Percentiles rank a stretch among this genome's conserved stretches.
Evolutionary conservation across 2,797 vertebrate genomes (phyloP).

Genomic region (Tinamus major): DNA sequence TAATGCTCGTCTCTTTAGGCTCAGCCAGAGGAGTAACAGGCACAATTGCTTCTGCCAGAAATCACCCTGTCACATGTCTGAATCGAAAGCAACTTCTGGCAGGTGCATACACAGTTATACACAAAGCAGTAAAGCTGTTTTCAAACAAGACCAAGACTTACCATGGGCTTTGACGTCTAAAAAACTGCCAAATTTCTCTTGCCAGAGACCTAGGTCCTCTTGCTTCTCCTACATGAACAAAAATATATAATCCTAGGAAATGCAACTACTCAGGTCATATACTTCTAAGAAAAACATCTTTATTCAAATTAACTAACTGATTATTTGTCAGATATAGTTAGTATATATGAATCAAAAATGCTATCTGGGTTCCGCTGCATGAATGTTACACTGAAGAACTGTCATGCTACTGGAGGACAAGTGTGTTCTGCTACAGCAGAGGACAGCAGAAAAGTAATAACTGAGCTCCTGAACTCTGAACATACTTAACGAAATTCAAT

Average conservation of each 20-base stretch:
- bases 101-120: background rate
- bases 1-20: background rate
- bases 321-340: background rate
- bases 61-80: background rate
- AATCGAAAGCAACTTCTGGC: conserved; percentile 8
- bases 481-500: background rate
- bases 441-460: background rate
- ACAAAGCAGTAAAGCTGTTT: conserved; percentile 38
- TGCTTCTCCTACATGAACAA: conserved; percentile 73
- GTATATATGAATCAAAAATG: background rate
- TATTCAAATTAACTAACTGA: background rate
- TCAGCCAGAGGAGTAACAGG: background rate
- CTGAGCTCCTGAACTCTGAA: background rate
- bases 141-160: conserved; percentile 70
- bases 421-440: background rate
- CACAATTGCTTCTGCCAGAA: background rate
- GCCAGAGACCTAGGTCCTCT: conserved; percentile 84
- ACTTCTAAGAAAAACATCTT: background rate
- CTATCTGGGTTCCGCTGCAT: background rate
- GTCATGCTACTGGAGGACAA: background rate
- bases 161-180: conserved; percentile 90
- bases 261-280: background rate
- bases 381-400: background rate
- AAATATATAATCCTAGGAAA: conserved; percentile 7
- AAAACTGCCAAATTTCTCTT: conserved; percentile 88